A percentile compares a stretch with the other conserved stretches of the same genome.
Evolutionary conservation across 2,888 invertebrate genomes (phyloP).

Genomic region (Ennomos quercinarius): DNA sequence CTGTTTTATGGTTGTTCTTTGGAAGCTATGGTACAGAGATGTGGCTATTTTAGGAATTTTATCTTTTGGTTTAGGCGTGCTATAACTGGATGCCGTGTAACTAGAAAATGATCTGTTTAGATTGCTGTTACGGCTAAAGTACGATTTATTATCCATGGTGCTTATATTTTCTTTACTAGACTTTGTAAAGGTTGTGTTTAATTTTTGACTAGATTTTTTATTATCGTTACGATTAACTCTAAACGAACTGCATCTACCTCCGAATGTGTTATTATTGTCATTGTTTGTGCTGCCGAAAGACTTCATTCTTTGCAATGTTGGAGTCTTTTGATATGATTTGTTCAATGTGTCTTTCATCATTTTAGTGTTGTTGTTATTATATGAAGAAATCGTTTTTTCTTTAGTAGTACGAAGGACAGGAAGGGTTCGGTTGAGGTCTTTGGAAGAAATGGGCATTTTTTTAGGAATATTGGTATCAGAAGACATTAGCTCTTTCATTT

Average conservation of each 20-base stretch:
- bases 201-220: constrained; percentile 72
- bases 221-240: constrained; percentile 73
- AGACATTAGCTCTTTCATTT: constrained; percentile 92
- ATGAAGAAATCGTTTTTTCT: constrained; percentile 66
- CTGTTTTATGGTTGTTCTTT: constrained; percentile 74
- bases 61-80: constrained; percentile 78
- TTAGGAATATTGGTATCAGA: constrained; percentile 85
- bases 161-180: constrained; percentile 81
- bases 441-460: constrained; percentile 69
- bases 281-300: constrained; percentile 77
- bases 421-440: constrained; percentile 76
- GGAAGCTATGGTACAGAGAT: constrained; percentile 80
- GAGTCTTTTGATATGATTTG: constrained; percentile 83
- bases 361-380: constrained; percentile 72
- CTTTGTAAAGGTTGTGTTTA: constrained; percentile 79
- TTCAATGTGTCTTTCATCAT: constrained; percentile 80
- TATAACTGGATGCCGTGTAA: constrained; percentile 74
- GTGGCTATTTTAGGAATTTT: constrained; percentile 81
- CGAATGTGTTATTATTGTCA: constrained; percentile 65
- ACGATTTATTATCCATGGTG: constrained; percentile 68
- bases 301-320: constrained; percentile 80
- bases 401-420: constrained; percentile 72
- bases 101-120: constrained; percentile 78
- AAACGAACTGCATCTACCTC: constrained; percentile 79
- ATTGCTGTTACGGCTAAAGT: constrained; percentile 72